These are phyloP conservation scores for Porites rus DNA, from an alignment of 92 coral and sea anemone genomes.

Conservation along the genomic window DNA sequence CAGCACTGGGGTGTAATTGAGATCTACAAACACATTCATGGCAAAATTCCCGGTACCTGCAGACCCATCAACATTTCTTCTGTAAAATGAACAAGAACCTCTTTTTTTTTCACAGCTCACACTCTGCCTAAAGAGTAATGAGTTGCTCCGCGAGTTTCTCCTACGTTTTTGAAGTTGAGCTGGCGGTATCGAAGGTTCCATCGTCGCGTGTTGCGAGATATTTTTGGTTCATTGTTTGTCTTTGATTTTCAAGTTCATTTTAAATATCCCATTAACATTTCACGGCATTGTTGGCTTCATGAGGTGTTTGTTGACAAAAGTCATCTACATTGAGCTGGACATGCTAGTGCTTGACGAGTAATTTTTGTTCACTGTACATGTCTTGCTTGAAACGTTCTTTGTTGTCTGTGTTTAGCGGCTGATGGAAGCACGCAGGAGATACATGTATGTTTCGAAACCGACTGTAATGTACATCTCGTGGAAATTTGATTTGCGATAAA, in stretches of 20 bases:
- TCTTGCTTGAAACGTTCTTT: neutral
- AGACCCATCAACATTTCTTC: neutral
- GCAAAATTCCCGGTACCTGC: constrained; percentile 24
- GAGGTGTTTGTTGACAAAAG: constrained; percentile 37
- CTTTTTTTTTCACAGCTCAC: constrained; percentile 10
- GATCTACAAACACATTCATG: constrained; percentile 4
- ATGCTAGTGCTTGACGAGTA: neutral
- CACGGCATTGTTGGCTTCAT: constrained; percentile 18
- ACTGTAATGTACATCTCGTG: neutral
- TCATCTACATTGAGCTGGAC: neutral
- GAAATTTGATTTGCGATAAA: neutral
- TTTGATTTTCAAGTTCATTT: constrained; percentile 34
- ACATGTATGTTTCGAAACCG: neutral
- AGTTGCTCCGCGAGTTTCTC: neutral
- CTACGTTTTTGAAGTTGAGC: neutral
- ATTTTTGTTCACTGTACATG: neutral
- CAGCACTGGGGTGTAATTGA: neutral
- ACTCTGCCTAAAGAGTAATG: constrained; percentile 14
- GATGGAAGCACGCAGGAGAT: neutral
- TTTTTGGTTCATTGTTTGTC: constrained; percentile 47
- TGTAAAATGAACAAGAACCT: neutral
- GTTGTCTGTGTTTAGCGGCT: neutral
- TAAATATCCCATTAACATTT: constrained; percentile 36
- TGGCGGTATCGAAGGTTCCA: neutral
- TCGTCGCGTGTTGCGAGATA: constrained; percentile 46